Percentiles rank a stretch among this genome's conserved stretches.
Evolutionary conservation across 1,140 invertebrate species (phyloP).

Genomic region (Sitodiplosis mosellana): DNA sequence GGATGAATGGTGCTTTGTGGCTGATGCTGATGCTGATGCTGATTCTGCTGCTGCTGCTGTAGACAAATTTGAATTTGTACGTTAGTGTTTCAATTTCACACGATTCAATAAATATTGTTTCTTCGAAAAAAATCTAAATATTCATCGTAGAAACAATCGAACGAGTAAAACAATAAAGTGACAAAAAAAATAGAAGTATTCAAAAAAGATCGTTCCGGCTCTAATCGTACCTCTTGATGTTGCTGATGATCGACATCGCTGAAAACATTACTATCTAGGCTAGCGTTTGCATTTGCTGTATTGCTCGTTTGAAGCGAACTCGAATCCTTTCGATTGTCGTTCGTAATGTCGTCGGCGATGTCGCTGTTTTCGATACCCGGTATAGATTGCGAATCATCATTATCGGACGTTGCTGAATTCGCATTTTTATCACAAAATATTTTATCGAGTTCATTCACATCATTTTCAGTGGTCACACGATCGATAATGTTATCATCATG

Average conservation of each 20-base stretch:
- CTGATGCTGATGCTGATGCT: conserved; percentile 12
- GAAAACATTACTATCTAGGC: background rate
- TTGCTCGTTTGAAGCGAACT: background rate
- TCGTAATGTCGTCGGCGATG: conserved; percentile 5
- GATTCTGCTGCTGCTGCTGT: background rate
- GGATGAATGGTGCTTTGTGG: conserved; percentile 22
- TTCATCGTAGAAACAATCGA: too few relatives aligned
- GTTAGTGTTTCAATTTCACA: conserved; percentile 1
- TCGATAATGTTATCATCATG: too few relatives aligned
- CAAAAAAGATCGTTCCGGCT: conserved; percentile 13
- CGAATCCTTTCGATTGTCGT: conserved; percentile 16
- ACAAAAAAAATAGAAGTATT: conserved; percentile 12
- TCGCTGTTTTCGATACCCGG: too few relatives aligned
- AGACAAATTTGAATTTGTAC: conserved; percentile 2
- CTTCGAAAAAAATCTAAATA: conserved; percentile 11
- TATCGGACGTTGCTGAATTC: too few relatives aligned
- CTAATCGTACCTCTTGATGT: conserved; percentile 24
- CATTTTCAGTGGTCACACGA: too few relatives aligned
- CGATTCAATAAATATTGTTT: conserved; percentile 14
- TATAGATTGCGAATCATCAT: too few relatives aligned
- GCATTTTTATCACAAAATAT: too few relatives aligned
- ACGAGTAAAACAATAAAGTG: too few relatives aligned
- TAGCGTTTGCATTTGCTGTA: background rate
- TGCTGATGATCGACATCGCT: conserved; percentile 10
- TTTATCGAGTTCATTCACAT: too few relatives aligned